phyloP scores from a whole-genome alignment of 2,113 vertebrate species.

The Pterophyllum scalare region DNA sequence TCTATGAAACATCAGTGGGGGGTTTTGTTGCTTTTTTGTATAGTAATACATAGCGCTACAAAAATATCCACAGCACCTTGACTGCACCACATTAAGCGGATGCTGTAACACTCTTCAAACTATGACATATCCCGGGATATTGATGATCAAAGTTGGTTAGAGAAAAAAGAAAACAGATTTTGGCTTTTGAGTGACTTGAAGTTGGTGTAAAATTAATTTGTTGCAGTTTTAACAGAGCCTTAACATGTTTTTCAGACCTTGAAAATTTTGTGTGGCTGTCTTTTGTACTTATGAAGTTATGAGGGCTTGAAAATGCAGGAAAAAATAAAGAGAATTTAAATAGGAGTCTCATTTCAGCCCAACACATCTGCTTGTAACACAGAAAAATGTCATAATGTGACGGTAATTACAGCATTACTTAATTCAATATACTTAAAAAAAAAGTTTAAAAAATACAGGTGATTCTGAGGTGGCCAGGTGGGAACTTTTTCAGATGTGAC shows the following conservation, averaged over 20 bases:
- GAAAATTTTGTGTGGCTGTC: neutral
- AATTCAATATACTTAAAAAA: neutral
- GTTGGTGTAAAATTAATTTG: neutral
- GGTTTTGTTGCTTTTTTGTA: too few species aligned
- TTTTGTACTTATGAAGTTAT: neutral
- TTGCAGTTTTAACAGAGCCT: neutral
- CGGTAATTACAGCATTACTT: neutral
- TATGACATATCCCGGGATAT: too few species aligned
- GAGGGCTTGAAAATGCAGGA: neutral
- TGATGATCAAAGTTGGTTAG: too few species aligned
- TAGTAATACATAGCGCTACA: too few species aligned
- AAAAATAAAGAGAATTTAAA: neutral
- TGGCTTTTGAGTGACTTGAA: neutral
- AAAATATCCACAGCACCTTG: too few species aligned
- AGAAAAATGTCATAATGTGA: neutral
- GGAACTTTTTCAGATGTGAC: neutral
- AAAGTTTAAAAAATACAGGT: neutral
- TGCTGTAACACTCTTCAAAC: too few species aligned
- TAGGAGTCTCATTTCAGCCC: neutral
- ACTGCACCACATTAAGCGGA: too few species aligned
- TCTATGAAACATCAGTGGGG: too few species aligned
- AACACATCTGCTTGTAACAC: neutral
- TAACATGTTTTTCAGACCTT: neutral
- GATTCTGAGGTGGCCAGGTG: neutral
- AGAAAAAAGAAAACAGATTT: neutral